Base-by-base conservation (phyloP, 2,113 vertebrate genomes). In the Ibidorhyncha struthersii region DNA sequence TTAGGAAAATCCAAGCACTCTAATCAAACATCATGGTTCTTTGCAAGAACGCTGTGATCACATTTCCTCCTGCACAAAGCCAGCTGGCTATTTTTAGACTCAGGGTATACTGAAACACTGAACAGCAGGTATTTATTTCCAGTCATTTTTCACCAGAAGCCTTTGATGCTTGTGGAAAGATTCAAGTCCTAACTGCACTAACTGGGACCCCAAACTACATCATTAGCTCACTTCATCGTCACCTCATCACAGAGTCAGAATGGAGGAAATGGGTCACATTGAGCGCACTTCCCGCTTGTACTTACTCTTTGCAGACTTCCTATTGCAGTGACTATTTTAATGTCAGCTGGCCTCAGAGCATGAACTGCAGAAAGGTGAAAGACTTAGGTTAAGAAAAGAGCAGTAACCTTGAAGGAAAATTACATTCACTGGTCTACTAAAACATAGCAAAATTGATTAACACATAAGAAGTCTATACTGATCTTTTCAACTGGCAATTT, bases 281-380 rank as follows among this genome's bases (percentile, higher is more conserved):
- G 32, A 72, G 62, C 61, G 69, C 23, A 53, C 30, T 82, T 89
- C 80, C 84, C 2, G 0, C 45, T 80, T 20, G 74, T 96, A 99
- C 98, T 98, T 90, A 98, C 98, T 45, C 30, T 90, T 86, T 93
- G 96, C 73, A 98, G 83, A 61, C 63, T 96, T 83, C 98, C 98
- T 86, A 98, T 97, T 82, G 97, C 96, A 63, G 97, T 82, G 38
- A 98, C 92, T 38, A 82, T 55, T 94, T 98, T 98, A 82, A 98
- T 96, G 90, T 98, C 98, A 78, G 96, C 96, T 45, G 98, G 98
- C 29, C 72, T 98, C 95, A 99, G 80, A 59, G 97, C 59, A 66
- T 98, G 98, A 92, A 98, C 98, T 99, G 95, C 50, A 65, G 80
- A 90, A 86, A 96, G 89, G 45, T 55, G n/a, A 94, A 95, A 87